These are phyloP conservation scores for Pinna nobilis DNA, from an alignment of 1,140 invertebrate species.

Conservation along the genomic window DNA sequence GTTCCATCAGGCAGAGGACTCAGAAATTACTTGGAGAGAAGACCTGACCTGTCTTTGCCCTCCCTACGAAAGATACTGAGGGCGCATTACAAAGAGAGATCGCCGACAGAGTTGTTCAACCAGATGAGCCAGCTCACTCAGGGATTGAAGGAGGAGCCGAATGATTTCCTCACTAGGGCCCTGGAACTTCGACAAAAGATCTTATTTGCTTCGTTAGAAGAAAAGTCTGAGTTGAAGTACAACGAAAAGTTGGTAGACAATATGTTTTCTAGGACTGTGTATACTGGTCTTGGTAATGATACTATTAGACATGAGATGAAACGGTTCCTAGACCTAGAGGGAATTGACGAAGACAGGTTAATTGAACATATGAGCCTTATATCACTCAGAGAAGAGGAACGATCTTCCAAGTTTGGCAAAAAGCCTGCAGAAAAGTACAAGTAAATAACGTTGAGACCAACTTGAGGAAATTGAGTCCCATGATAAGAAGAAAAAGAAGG, in stretches of 20 bases:
- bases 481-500: too few relatives aligned
- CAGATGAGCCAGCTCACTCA: conserved; percentile 25
- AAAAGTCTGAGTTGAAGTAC: conserved; percentile 8
- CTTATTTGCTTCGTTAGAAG: conserved; percentile 25
- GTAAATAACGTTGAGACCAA: too few relatives aligned
- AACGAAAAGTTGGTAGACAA: background rate
- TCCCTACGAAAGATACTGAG: conserved; percentile 23
- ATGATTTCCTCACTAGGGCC: conserved; percentile 5
- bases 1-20: background rate
- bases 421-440: too few relatives aligned
- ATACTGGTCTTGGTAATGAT: conserved; percentile 13
- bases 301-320: background rate
- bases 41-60: background rate
- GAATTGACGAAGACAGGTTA: background rate
- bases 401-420: too few relatives aligned
- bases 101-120: conserved; percentile 16
- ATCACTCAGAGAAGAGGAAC: background rate
- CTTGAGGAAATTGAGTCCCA: too few relatives aligned
- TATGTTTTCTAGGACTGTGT: background rate
- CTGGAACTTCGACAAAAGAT: conserved; percentile 28
- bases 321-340: background rate
- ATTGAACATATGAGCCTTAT: background rate
- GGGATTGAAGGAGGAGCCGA: background rate
- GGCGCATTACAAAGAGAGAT: conserved; percentile 35
- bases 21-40: background rate